Conservation (phyloP, 2,888 invertebrate species). For the Trichopoda pennipes region DNA sequence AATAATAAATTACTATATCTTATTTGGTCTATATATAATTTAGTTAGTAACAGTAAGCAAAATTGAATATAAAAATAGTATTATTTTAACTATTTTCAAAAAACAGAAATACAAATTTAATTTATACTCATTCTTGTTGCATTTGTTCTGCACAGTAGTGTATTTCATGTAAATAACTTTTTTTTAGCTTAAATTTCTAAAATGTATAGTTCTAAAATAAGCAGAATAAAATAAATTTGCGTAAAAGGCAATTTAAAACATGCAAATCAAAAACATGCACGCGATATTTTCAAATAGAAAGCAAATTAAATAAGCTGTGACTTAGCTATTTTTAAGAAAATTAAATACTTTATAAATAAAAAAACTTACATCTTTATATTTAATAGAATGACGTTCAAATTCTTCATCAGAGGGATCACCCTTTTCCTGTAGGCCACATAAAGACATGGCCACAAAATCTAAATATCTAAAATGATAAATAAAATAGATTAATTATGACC, state of each 20-base stretch:
- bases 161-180: too few relatives aligned
- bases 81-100: too few relatives aligned
- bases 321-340: neutral
- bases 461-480: constrained; percentile 77
- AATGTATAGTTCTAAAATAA: neutral
- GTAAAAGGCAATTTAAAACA: constrained; percentile 19
- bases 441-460: constrained; percentile 87
- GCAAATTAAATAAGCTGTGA: constrained; percentile 21
- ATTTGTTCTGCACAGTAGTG: too few relatives aligned
- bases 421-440: constrained; percentile 86
- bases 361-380: constrained; percentile 81
- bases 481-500: neutral
- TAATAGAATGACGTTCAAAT: constrained; percentile 84
- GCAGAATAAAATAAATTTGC: neutral
- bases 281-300: constrained; percentile 1
- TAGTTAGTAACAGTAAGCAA: too few relatives aligned
- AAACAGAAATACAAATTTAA: too few relatives aligned
- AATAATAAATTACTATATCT: too few relatives aligned
- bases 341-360: neutral
- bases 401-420: constrained; percentile 83
- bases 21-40: too few relatives aligned
- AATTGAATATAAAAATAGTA: too few relatives aligned
- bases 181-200: too few relatives aligned
- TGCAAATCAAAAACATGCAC: too few relatives aligned
- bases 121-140: too few relatives aligned